Base-by-base conservation (phyloP, 2,888 invertebrate species). In the Apeira syringaria region DNA sequence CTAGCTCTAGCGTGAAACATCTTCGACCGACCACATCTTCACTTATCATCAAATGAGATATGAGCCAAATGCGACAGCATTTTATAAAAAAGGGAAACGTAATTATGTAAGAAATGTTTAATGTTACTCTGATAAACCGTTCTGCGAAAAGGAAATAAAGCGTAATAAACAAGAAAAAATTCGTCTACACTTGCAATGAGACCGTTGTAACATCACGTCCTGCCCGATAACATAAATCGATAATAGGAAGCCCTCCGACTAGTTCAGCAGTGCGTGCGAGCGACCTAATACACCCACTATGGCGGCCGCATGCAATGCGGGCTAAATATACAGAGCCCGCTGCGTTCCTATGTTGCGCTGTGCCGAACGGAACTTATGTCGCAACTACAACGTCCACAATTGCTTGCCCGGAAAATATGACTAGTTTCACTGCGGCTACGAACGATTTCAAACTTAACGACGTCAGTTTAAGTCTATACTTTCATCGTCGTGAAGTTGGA, bases 261-360 rank as follows among this genome's bases (percentile, higher is more conserved):
- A 88, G 88, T 86, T 88, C 87, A 88, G 83, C 86, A 86, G 88
- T 89, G 88, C 88, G 87, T 87, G 87, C 84, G 74, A 80, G 76
- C 88, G 88, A 88, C 89, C 88, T 83, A 85, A 87, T 82, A 87
- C 86, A 87, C 85, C 82, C 80, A 85, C 86, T 74, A 73, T 69
- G 69, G 68, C 71, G 65, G 72, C 70, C 73, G 75, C 76, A 77
- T 81, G 86, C 86, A 80, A 85, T 86, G 86, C 88, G 80, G 87
- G 86, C 88, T 88, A 88, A 87, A 88, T 87, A 88, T 88, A 89
- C 84, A 76, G 67, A 47, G 71, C 68, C 68, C 67, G 65, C 70
- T 74, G 78, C 78, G 79, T 74, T 68, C 75, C 75, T 59, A 55
- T 64, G 59, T 56, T 58, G 74, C 69, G 60, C 55, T 61, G 61